These are phyloP conservation scores for Dasyornis broadbenti DNA, from an alignment of 2,113 vertebrate species.

Conservation along the genomic window DNA sequence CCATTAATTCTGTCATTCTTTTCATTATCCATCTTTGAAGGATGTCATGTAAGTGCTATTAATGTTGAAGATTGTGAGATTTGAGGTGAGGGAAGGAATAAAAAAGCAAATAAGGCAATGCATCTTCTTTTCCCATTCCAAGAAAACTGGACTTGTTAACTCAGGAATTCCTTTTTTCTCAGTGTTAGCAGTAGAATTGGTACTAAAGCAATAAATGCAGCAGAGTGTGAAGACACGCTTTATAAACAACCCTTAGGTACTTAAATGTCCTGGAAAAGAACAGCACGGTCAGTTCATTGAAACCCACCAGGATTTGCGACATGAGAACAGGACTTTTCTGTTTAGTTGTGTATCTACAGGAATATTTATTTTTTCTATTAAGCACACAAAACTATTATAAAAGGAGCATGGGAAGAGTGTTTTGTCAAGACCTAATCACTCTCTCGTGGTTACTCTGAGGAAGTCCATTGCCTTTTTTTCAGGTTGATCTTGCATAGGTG, in stretches of 20 bases:
- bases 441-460: neutral
- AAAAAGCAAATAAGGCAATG: neutral
- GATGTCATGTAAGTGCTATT: neutral
- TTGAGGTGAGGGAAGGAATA: neutral
- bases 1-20: neutral
- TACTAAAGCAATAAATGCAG: neutral
- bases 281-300: neutral
- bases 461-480: neutral
- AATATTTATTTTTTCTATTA: neutral
- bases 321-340: neutral
- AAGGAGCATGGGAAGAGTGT: neutral
- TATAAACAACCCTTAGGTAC: neutral
- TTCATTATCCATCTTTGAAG: neutral
- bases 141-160: neutral
- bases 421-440: neutral
- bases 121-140: neutral
- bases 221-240: neutral
- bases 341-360: accelerated
- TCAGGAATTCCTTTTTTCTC: neutral
- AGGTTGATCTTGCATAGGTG: neutral
- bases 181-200: neutral
- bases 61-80: neutral
- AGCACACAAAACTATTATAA: neutral
- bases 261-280: neutral
- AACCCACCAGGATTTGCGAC: neutral